Evolutionary conservation across 2,113 vertebrate species (phyloP).

Genomic region (Eurypyga helias): DNA sequence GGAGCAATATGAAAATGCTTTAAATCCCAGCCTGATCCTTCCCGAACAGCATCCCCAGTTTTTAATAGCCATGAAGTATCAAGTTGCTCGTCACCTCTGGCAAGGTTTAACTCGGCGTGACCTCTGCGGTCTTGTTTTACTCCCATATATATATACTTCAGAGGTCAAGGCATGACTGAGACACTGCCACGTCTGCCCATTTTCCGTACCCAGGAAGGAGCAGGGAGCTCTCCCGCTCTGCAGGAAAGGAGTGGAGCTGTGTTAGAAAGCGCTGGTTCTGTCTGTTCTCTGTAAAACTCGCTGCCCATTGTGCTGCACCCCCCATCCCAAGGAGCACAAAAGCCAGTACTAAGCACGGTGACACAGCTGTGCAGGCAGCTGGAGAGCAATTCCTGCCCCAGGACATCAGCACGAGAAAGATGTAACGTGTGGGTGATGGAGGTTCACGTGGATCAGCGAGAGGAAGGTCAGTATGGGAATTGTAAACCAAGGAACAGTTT

Average conservation of each 20-base stretch:
- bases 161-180: background rate
- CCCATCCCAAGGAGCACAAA: background rate
- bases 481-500: background rate
- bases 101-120: background rate
- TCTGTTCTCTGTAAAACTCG: background rate
- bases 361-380: background rate
- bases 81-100: background rate
- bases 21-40: background rate
- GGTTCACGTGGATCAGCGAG: background rate
- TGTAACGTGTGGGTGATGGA: background rate
- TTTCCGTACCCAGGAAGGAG: background rate
- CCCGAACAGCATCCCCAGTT: background rate
- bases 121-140: background rate
- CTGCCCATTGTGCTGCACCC: rapidly evolving
- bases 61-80: background rate
- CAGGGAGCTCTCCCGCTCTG: background rate
- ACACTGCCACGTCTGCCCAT: background rate
- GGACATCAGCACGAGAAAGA: background rate
- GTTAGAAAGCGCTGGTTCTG: background rate
- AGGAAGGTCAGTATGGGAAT: background rate
- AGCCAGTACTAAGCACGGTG: background rate
- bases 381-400: background rate
- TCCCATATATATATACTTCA: background rate
- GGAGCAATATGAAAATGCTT: background rate
- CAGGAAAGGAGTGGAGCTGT: background rate